Conservation (phyloP, 2,888 invertebrate genomes). For the Empis stercorea region DNA sequence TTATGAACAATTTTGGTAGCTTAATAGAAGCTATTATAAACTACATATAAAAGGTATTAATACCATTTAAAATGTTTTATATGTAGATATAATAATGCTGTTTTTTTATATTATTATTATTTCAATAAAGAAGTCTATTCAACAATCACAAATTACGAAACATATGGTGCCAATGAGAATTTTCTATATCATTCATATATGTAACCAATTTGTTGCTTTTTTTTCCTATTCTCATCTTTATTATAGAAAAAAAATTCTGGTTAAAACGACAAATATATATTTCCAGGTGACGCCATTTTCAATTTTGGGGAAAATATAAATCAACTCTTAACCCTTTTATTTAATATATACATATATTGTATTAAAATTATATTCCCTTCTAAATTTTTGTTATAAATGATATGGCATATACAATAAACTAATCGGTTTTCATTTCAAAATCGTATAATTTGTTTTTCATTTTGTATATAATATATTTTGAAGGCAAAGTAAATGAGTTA, state of each 20-base stretch:
- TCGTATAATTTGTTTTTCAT: too few relatives aligned
- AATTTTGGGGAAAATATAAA: not conserved
- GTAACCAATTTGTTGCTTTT: not conserved
- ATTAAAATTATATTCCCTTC: not conserved
- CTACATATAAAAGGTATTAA: too few relatives aligned
- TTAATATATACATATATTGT: not conserved
- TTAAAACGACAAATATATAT: not conserved
- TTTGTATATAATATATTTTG: too few relatives aligned
- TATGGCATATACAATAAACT: too few relatives aligned
- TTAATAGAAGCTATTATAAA: too few relatives aligned
- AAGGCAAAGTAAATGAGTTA: too few relatives aligned
- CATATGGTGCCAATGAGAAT: conserved; percentile 36
- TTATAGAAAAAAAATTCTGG: not conserved
- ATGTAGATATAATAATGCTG: too few relatives aligned
- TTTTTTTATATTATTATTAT: too few relatives aligned
- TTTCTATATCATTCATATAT: not conserved
- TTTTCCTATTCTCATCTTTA: not conserved
- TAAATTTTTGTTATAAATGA: too few relatives aligned
- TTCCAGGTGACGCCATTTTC: conserved; percentile 1
- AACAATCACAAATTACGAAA: conserved; percentile 36
- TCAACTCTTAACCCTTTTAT: not conserved
- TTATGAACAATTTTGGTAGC: too few relatives aligned
- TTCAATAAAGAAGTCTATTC: conserved; percentile 21
- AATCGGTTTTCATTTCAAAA: too few relatives aligned
- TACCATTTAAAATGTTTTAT: too few relatives aligned